A percentile compares a stretch with the other conserved stretches of the same genome.
These are phyloP conservation scores for Scortum barcoo DNA, from an alignment of 2,113 vertebrate genomes.

Conservation along the genomic window DNA sequence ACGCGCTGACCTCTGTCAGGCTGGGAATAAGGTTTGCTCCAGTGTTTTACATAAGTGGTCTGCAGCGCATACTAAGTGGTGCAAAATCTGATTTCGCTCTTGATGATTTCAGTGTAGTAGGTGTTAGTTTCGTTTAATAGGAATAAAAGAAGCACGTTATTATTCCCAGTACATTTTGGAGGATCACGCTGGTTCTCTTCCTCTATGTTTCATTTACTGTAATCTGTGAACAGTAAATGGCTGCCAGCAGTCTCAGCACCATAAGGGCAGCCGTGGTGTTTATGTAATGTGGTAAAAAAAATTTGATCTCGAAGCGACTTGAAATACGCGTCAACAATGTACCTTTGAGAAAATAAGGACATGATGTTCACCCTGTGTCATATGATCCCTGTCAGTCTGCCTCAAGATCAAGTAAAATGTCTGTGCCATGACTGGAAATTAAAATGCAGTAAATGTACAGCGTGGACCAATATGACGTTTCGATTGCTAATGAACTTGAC, in stretches of 20 bases:
- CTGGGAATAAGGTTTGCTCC: background rate
- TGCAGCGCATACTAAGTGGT: slow-evolving; percentile 3
- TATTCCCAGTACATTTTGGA: background rate
- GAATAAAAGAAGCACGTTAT: background rate
- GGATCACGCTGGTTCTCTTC: slow-evolving; percentile 24
- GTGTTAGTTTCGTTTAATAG: background rate
- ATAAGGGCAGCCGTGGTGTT: background rate
- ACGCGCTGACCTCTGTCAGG: slow-evolving; percentile 23
- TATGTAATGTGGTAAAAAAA: background rate
- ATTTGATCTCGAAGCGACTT: background rate
- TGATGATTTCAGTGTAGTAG: slow-evolving; percentile 12
- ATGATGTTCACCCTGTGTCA: background rate
- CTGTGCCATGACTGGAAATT: background rate
- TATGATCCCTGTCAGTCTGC: background rate
- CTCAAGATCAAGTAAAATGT: background rate
- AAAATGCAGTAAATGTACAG: background rate
- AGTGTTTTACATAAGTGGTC: background rate
- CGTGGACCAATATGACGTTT: background rate
- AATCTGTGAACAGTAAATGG: slow-evolving; percentile 7
- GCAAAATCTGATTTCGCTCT: slow-evolving; percentile 17
- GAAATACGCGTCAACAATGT: background rate
- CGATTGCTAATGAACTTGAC: background rate
- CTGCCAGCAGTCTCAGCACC: background rate
- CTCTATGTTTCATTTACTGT: slow-evolving; percentile 5
- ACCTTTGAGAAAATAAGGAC: background rate